A percentile compares a stretch with the other conserved stretches of the same genome.
phyloP scores from a whole-genome alignment of 2,888 invertebrate genomes.

The Lacanobia oleracea region DNA sequence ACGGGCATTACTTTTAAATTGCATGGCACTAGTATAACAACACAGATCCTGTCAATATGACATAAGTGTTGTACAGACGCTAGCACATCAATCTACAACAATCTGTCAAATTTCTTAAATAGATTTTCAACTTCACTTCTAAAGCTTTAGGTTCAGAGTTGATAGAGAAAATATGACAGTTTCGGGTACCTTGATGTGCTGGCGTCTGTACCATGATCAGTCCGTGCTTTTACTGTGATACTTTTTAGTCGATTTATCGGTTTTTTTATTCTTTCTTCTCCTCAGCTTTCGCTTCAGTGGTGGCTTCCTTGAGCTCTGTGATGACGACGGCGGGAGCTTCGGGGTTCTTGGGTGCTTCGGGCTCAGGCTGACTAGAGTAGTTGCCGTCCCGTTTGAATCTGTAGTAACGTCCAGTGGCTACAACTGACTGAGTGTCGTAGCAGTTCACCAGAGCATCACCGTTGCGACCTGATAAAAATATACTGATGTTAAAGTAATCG shows the following conservation, averaged over 20 bases:
- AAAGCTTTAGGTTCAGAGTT: too few species aligned
- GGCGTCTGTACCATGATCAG: conserved; percentile 18
- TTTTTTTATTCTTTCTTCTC: conserved; percentile 68
- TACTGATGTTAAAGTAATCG: not conserved
- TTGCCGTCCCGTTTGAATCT: conserved; percentile 86
- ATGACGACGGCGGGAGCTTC: conserved; percentile 60
- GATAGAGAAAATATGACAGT: too few species aligned
- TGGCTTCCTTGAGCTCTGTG: conserved; percentile 60
- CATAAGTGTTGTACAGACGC: conserved; percentile 45
- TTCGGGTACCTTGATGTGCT: too few species aligned
- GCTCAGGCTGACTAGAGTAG: conserved; percentile 65
- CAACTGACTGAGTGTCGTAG: conserved; percentile 85
- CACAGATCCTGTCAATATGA: conserved; percentile 56
- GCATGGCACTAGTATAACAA: conserved; percentile 21
- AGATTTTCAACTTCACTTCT: too few species aligned
- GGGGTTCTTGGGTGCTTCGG: conserved; percentile 41
- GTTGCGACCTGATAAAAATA: conserved; percentile 86
- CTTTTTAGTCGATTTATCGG: conserved; percentile 40
- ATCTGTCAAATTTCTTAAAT: too few species aligned
- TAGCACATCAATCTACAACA: too few species aligned
- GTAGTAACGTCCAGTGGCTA: conserved; percentile 83
- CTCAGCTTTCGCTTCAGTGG: conserved; percentile 50
- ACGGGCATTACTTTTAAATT: conserved; percentile 10
- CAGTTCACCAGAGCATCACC: conserved; percentile 92
- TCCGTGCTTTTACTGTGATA: conserved; percentile 44